phyloP scores from a whole-genome alignment of 2,888 invertebrate species.

The Fragum sueziense region DNA sequence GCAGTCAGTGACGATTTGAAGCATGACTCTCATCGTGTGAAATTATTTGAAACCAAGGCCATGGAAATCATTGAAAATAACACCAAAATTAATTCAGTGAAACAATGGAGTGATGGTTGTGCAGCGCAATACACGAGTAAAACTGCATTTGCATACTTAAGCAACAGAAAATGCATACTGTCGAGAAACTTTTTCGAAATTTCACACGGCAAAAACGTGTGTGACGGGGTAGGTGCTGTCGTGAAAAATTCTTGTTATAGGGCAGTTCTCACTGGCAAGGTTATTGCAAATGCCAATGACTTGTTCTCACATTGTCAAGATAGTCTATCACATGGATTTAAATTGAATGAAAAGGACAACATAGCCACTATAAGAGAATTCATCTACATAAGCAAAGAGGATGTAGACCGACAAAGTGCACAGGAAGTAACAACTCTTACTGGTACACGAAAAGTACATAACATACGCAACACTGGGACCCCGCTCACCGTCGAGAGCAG shows the following conservation, averaged over 20 bases:
- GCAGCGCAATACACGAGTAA: conserved; percentile 18
- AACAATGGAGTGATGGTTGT: conserved; percentile 21
- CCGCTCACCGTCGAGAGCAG: neutral
- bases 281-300: conserved; percentile 32
- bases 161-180: conserved; percentile 5
- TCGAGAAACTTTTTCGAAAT: conserved; percentile 39
- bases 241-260: conserved; percentile 36
- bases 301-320: conserved; percentile 21
- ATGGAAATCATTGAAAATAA: neutral
- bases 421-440: conserved; percentile 4
- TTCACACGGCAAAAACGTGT: conserved; percentile 33
- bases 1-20: conserved; percentile 31
- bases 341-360: neutral
- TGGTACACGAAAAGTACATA: conserved; percentile 17
- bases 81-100: neutral
- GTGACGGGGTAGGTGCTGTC: conserved; percentile 19
- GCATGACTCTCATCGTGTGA: conserved; percentile 32
- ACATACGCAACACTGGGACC: neutral
- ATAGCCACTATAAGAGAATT: neutral
- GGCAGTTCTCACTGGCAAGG: conserved; percentile 29
- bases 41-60: conserved; percentile 20
- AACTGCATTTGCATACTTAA: conserved; percentile 15
- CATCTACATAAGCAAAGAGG: neutral
- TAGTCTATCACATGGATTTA: neutral
- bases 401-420: conserved; percentile 11